Evolutionary conservation across 2,113 vertebrate genomes (phyloP).

Genomic region (Leuciscus idus): DNA sequence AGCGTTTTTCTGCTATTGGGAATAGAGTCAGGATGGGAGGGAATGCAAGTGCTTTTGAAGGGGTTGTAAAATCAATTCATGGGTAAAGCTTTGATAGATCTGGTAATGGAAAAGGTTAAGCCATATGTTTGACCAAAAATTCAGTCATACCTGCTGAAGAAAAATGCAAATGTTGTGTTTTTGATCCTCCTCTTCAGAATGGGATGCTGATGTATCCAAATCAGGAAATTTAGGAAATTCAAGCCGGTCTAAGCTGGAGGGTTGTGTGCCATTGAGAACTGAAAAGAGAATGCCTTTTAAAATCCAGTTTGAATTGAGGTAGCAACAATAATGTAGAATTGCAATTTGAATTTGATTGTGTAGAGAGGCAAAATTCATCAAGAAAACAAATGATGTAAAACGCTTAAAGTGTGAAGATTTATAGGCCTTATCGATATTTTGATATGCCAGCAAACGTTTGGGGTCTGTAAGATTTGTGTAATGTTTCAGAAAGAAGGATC

Average conservation of each 20-base stretch:
- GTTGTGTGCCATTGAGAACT: not conserved
- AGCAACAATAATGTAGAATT: not conserved
- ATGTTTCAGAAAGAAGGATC: not conserved
- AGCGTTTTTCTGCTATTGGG: conserved; percentile 15
- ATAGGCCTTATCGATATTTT: not conserved
- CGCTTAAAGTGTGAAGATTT: not conserved
- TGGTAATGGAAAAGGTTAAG: not conserved
- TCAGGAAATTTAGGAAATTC: not conserved
- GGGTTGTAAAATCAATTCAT: not conserved
- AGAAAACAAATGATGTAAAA: not conserved
- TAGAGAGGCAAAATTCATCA: not conserved
- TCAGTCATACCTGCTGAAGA: not conserved
- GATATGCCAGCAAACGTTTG: not conserved
- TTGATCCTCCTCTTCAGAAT: not conserved
- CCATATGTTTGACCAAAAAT: not conserved
- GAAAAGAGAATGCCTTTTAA: not conserved
- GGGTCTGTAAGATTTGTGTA: not conserved
- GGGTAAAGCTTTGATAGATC: not conserved
- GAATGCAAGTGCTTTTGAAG: not conserved
- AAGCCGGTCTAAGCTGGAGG: not conserved
- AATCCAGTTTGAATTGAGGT: not conserved
- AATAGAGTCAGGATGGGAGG: not conserved
- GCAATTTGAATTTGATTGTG: not conserved
- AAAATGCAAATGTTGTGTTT: not conserved
- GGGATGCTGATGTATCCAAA: not conserved